Evolutionary conservation across 1,140 invertebrate genomes (phyloP).

Genomic region (Semibalanus balanoides): DNA sequence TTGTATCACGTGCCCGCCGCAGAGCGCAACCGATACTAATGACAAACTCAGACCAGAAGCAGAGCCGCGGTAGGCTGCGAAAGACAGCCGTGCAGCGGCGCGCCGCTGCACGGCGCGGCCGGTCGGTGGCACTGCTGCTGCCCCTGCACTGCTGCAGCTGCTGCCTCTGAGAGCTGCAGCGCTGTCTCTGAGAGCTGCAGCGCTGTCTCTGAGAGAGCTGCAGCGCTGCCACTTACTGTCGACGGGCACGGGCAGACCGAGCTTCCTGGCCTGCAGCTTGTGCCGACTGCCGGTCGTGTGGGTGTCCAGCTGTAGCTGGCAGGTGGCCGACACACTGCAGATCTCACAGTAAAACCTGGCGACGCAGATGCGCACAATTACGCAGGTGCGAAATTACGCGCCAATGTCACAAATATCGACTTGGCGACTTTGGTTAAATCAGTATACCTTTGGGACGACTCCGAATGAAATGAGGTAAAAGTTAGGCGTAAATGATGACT

Average conservation of each 20-base stretch:
- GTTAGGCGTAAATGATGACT: conserved; percentile 7
- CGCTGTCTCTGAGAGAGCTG: too few relatives aligned
- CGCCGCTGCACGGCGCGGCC: too few relatives aligned
- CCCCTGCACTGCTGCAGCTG: conserved; percentile 10
- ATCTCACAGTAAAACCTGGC: conserved; percentile 25
- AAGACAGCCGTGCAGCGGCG: too few relatives aligned
- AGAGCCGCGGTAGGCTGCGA: too few relatives aligned
- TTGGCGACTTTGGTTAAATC: too few relatives aligned
- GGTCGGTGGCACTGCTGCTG: too few relatives aligned
- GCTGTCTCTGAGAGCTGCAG: too few relatives aligned
- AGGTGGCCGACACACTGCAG: conserved; percentile 25
- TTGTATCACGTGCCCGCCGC: too few relatives aligned
- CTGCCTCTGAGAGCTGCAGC: conserved; percentile 11
- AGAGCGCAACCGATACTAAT: too few relatives aligned
- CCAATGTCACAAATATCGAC: too few relatives aligned
- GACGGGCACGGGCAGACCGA: conserved; percentile 10
- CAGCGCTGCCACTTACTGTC: not conserved
- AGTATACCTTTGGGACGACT: not conserved
- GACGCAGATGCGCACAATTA: not conserved
- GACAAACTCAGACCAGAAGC: too few relatives aligned
- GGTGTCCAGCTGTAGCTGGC: conserved; percentile 25
- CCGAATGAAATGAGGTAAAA: not conserved
- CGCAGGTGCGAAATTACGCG: too few relatives aligned
- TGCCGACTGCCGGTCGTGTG: conserved; percentile 26
- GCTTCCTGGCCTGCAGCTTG: conserved; percentile 18